Evolutionary conservation across 2,888 invertebrate species (phyloP).

Genomic region (Fragum sueziense): DNA sequence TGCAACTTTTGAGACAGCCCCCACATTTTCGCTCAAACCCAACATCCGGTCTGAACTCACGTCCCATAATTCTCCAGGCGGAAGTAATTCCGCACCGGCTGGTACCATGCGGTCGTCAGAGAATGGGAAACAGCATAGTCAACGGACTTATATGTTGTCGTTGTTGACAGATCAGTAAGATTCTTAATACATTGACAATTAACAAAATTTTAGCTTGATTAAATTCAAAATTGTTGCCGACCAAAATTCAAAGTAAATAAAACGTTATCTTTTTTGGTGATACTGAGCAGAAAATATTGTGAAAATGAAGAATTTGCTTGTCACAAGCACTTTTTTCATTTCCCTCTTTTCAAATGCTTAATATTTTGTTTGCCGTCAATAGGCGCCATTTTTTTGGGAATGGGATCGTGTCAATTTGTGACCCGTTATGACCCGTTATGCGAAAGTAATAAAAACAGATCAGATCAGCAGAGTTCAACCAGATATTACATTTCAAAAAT

Average conservation of each 20-base stretch:
- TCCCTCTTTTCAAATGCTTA: too few species aligned
- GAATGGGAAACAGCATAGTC: constrained; percentile 25
- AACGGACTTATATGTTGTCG: constrained; percentile 45
- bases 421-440: too few species aligned
- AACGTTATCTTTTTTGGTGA: not conserved
- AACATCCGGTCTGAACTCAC: constrained; percentile 1
- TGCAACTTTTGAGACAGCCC: not conserved
- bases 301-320: not conserved
- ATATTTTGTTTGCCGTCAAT: too few species aligned
- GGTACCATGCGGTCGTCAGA: not conserved
- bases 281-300: not conserved
- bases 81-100: not conserved
- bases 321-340: not conserved
- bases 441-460: too few species aligned
- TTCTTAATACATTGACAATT: not conserved
- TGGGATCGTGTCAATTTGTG: too few species aligned
- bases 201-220: not conserved
- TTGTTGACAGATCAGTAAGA: constrained; percentile 51
- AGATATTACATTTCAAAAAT: too few species aligned
- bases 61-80: not conserved
- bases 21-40: not conserved
- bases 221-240: not conserved
- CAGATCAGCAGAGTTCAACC: too few species aligned
- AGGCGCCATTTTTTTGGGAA: too few species aligned
- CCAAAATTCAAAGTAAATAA: not conserved